Percentiles rank a stretch among this genome's conserved stretches.
Conservation (phyloP, 2,888 invertebrate genomes). For the Torymus auratus region DNA sequence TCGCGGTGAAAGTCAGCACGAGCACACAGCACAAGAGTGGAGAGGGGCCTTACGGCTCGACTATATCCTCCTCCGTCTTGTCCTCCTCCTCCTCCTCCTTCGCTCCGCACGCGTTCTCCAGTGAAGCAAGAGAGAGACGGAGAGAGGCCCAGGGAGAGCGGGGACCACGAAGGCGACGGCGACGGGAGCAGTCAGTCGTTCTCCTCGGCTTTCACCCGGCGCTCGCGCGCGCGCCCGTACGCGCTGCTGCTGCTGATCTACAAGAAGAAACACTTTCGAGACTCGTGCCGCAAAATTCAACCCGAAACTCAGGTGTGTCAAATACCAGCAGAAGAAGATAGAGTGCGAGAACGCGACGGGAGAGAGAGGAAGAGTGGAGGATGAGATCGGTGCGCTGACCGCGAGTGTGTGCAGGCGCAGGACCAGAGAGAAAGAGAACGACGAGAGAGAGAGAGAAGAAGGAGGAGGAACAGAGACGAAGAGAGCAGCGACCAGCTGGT, state of each 20-base stretch:
- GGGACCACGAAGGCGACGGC: not conserved
- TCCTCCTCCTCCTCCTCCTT: constrained; percentile 21
- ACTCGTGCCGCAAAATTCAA: too few species aligned
- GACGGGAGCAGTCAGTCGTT: constrained; percentile 56
- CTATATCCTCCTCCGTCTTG: not conserved
- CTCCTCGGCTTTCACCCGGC: constrained; percentile 69
- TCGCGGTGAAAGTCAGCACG: too few species aligned
- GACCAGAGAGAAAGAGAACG: too few species aligned
- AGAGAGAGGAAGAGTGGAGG: too few species aligned
- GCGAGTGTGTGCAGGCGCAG: too few species aligned
- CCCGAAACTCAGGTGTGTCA: too few species aligned
- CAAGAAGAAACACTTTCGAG: too few species aligned
- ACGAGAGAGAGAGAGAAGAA: not conserved
- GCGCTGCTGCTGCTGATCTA: too few species aligned
- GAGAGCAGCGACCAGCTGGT: constrained; percentile 49
- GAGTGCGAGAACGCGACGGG: too few species aligned
- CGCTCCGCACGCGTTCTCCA: not conserved
- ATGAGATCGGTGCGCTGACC: too few species aligned
- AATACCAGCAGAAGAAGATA: too few species aligned
- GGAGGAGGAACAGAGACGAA: constrained; percentile 9
- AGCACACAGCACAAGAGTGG: too few species aligned
- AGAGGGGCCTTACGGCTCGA: not conserved
- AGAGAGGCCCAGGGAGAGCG: not conserved
- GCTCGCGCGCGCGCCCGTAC: constrained; percentile 27
- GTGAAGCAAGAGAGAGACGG: not conserved